A percentile compares a stretch with the other conserved stretches of the same genome.
Evolutionary conservation across 2,797 vertebrate genomes (phyloP).

Genomic region (Smutsia gigantea): DNA sequence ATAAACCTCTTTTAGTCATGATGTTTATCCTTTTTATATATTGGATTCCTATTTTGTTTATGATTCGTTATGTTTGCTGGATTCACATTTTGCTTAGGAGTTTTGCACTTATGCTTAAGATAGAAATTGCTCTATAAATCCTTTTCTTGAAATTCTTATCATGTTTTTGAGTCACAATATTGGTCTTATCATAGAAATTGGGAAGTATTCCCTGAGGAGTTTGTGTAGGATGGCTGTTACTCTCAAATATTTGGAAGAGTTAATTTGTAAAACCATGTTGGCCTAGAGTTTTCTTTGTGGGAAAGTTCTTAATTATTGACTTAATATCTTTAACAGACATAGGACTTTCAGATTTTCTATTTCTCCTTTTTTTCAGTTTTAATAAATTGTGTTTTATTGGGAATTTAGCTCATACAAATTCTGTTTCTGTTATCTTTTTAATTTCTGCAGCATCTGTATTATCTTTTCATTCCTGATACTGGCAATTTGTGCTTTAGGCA

Average conservation of each 20-base stretch:
- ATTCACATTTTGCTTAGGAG: neutral
- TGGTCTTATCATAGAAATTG: neutral
- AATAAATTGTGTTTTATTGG: neutral
- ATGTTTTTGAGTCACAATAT: neutral
- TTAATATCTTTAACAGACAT: neutral
- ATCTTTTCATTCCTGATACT: neutral
- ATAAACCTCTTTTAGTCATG: neutral
- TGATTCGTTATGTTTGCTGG: neutral
- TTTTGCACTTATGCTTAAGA: neutral
- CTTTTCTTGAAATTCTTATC: neutral
- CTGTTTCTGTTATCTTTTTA: neutral
- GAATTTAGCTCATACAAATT: neutral
- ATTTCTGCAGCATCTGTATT: neutral
- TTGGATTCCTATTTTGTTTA: neutral
- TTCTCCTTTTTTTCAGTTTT: neutral
- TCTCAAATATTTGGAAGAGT: neutral
- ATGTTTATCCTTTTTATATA: neutral
- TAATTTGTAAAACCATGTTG: neutral
- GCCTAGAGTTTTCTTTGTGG: constrained; percentile 3
- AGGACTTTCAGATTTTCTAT: neutral
- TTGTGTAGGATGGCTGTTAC: neutral
- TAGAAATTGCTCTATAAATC: neutral
- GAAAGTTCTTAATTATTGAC: neutral
- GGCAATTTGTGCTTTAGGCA: neutral
- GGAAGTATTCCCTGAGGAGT: neutral